Evolutionary conservation across 2,888 invertebrate species (phyloP).

Genomic region (Eugnorisma glareosa): DNA sequence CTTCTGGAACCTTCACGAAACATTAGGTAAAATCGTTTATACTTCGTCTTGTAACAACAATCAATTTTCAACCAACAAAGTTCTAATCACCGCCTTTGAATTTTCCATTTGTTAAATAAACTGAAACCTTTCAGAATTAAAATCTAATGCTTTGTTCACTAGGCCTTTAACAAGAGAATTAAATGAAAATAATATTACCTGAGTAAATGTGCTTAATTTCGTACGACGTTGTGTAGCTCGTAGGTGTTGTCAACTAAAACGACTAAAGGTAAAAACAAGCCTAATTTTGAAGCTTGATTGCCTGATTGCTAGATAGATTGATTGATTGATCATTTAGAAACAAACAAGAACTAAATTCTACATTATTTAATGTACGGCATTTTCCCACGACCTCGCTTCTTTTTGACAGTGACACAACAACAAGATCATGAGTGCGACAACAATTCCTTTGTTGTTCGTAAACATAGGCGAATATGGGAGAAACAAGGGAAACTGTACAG

Average conservation of each 20-base stretch:
- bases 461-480: neutral
- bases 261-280: constrained; percentile 12
- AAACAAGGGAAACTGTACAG: constrained; percentile 12
- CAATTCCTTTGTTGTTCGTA: constrained; percentile 21
- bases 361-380: constrained; percentile 31
- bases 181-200: constrained; percentile 11
- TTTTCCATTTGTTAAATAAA: constrained; percentile 28
- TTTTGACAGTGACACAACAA: constrained; percentile 14
- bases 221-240: neutral
- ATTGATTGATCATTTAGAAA: constrained; percentile 36
- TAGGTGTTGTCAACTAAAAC: constrained; percentile 1
- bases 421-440: constrained; percentile 1
- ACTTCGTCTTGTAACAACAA: constrained; percentile 13
- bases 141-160: constrained; percentile 4
- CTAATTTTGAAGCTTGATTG: constrained; percentile 7
- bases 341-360: constrained; percentile 22
- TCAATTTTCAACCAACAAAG: constrained; percentile 12
- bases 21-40: constrained; percentile 32
- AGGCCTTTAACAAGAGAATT: constrained; percentile 15
- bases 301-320: too few species aligned
- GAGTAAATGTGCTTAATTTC: constrained; percentile 6
- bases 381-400: constrained; percentile 19
- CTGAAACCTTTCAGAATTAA: constrained; percentile 16
- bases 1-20: constrained; percentile 13
- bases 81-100: constrained; percentile 7